Evolutionary conservation across 2,888 invertebrate species (phyloP).

Genomic region (Litoditis marina): DNA sequence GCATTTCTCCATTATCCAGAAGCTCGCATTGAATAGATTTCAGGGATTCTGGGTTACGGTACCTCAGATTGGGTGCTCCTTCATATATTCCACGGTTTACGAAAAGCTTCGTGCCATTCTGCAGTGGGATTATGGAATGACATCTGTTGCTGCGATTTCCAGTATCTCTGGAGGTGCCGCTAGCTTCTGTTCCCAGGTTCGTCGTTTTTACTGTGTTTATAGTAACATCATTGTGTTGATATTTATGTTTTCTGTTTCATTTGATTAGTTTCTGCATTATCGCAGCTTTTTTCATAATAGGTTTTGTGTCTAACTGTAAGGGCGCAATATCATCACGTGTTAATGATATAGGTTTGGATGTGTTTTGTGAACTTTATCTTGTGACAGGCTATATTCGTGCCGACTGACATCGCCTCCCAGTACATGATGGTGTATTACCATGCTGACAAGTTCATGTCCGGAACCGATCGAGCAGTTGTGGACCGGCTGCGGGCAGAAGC

Average conservation of each 20-base stretch:
- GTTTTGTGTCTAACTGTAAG: too few species aligned
- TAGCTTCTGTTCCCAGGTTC: conserved; percentile 36
- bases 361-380: too few species aligned
- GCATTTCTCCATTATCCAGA: too few species aligned
- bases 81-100: conserved; percentile 49
- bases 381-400: conserved; percentile 47
- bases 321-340: too few species aligned
- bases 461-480: conserved; percentile 34
- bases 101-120: conserved; percentile 39
- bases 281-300: too few species aligned
- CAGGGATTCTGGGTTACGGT: conserved; percentile 50
- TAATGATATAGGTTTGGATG: too few species aligned
- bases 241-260: too few species aligned
- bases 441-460: conserved; percentile 35
- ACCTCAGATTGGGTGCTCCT: conserved; percentile 47
- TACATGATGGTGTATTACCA: conserved; percentile 53
- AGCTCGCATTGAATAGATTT: too few species aligned
- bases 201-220: too few species aligned
- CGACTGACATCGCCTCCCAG: conserved; percentile 49
- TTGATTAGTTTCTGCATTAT: too few species aligned
- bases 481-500: conserved; percentile 17
- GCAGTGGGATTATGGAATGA: conserved; percentile 27
- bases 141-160: conserved; percentile 31
- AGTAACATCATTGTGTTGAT: too few species aligned
- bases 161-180: conserved; percentile 42